phyloP scores from a whole-genome alignment of 2,888 invertebrate species.

The Gastracanthus pulcherrimus region DNA sequence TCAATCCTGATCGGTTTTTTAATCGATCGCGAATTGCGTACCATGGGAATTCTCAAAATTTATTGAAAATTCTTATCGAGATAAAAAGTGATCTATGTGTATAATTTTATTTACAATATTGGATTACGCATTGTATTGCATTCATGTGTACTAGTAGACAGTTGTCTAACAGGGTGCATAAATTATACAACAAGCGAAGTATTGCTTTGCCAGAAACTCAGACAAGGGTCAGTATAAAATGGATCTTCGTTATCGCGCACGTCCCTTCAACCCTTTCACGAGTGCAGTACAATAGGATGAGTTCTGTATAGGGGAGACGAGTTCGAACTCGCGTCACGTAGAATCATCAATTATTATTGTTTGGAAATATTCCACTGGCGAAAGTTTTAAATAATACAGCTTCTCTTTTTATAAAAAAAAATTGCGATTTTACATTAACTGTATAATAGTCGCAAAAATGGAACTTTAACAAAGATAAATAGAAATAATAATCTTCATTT shows the following conservation, averaged over 20 bases:
- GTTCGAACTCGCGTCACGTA: neutral
- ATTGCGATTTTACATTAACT: no score
- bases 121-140: neutral
- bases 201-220: neutral
- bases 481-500: no score
- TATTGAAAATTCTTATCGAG: no score
- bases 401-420: no score
- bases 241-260: neutral
- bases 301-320: neutral
- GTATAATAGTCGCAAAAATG: no score
- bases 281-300: neutral
- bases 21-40: neutral
- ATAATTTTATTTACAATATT: neutral
- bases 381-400: no score
- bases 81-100: no score
- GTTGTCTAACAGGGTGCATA: neutral
- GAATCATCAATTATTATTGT: no score
- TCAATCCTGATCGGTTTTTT: neutral
- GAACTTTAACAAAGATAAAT: no score
- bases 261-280: slow-evolving; percentile 32
- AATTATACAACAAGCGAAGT: neutral
- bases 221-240: neutral
- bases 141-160: neutral
- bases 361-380: no score
- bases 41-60: no score